Conservation (phyloP, 2,113 vertebrate genomes). For the Larimichthys crocea region DNA sequence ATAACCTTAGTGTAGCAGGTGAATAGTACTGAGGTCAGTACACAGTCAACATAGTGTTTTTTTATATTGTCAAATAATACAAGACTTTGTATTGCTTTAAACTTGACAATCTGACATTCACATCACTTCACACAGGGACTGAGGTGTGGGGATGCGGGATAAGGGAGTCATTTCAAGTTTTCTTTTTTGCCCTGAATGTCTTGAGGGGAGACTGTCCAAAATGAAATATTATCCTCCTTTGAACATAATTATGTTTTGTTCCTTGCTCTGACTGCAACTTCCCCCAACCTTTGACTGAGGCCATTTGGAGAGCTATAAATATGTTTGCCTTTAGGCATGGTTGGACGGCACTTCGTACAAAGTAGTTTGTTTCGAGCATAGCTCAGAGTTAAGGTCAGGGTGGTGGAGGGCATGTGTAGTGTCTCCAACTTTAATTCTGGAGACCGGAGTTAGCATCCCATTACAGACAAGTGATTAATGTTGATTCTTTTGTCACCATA, state of each 20-base stretch:
- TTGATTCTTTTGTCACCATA: background rate
- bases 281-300: background rate
- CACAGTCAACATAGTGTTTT: background rate
- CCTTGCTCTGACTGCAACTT: background rate
- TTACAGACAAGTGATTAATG: background rate
- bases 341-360: background rate
- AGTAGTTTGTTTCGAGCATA: background rate
- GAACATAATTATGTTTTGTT: background rate
- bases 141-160: background rate
- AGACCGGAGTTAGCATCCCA: background rate
- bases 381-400: background rate
- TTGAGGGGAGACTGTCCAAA: background rate
- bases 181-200: background rate
- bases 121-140: background rate
- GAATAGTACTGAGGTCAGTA: background rate
- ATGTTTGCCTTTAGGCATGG: background rate
- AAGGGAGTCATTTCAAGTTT: too few relatives aligned
- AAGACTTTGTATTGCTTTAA: background rate
- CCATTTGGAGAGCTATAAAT: slow-evolving; percentile 21
- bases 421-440: background rate
- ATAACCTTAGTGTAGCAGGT: background rate
- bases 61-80: background rate
- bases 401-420: background rate
- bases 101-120: background rate
- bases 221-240: background rate